These are phyloP conservation scores for Sphaeramia orbicularis DNA, from an alignment of 2,797 vertebrate genomes.

Conservation along the genomic window DNA sequence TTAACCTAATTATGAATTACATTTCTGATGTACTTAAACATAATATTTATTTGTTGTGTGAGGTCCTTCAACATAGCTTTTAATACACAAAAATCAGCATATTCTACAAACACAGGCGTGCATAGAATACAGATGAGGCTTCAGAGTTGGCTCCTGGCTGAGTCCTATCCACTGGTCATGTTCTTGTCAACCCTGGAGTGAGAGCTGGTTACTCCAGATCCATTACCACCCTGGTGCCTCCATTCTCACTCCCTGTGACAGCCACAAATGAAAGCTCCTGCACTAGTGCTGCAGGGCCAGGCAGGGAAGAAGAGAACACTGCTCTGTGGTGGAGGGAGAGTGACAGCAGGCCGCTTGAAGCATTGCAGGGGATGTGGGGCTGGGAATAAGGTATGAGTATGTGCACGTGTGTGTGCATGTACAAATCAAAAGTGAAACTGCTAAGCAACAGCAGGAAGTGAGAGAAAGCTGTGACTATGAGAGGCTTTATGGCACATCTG, in stretches of 20 bases:
- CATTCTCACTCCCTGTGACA: constrained; percentile 62
- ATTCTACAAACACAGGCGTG: constrained; percentile 14
- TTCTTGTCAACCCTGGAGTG: constrained; percentile 50
- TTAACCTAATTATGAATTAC: too few species aligned
- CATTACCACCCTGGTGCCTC: constrained; percentile 62
- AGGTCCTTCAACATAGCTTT: constrained; percentile 1
- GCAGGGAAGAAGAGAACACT: constrained; percentile 32
- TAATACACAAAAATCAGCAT: constrained; percentile 26
- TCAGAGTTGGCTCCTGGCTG: background rate
- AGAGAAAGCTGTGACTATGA: constrained; percentile 7
- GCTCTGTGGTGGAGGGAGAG: constrained; percentile 28
- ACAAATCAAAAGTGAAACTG: background rate
- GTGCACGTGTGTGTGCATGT: constrained; percentile 9
- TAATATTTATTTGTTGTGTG: constrained; percentile 4
- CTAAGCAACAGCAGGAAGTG: constrained; percentile 14
- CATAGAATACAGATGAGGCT: constrained; percentile 29
- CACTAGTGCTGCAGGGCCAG: constrained; percentile 47
- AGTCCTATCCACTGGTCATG: constrained; percentile 35
- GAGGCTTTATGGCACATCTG: constrained; percentile 15
- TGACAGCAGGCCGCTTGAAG: constrained; percentile 55
- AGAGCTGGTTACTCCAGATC: constrained; percentile 54
- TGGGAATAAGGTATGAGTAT: constrained; percentile 53
- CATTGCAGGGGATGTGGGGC: constrained; percentile 43
- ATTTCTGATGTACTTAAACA: too few species aligned
- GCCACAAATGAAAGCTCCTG: constrained; percentile 61